Evolutionary conservation across 2,113 vertebrate species (phyloP), one percentile per base, ranked within the genome.

Genomic region (Callionymus lyra): DNA sequence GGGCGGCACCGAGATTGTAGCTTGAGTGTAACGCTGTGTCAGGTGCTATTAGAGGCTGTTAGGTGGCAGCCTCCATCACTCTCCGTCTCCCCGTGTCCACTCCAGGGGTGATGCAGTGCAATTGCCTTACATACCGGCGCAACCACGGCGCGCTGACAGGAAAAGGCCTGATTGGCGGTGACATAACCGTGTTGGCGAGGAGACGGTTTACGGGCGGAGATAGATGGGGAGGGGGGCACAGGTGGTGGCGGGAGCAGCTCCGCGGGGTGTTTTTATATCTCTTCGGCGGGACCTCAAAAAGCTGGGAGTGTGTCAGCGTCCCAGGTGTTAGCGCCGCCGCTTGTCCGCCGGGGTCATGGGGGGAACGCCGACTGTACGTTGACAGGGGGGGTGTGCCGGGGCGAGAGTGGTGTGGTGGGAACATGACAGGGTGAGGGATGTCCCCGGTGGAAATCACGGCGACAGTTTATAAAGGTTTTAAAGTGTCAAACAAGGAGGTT

Each of bases 61-160:
- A 77, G 79, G 75, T 80, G 78, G 76, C 72, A 75, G 71, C 77
- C 77, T 81, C 76, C 76, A 82, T 82, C 80, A 77, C 71, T 73
- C 67, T 76, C 68, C 69, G 66, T 50, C 61, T 75, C 64, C 56
- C 71, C 37, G 41, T 82, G 82, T 82, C 78, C 77, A 80, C 71
- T 80, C 63, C 72, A 62, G 76, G 76, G 73, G 62, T 72, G 76
- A 77, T 62, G 70, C 70, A 38, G 74, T 79, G 76, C 77, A 76
- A 80, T 81, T 81, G 79, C 72, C 72, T 73, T 78, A 72, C 76
- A 79, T 49, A 61, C 55, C 47, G 55, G 53, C 41, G 42, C 69
- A 53, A n/a, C 59, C 68, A 41, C 58, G 41, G 69, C 53, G 58
- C 74, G 44, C 64, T 77, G 79, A 79, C 79, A 79, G 74, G 67